Percentiles rank a stretch among this genome's conserved stretches.
Evolutionary conservation across 2,113 vertebrate genomes (phyloP).

Genomic region (Esox niger): DNA sequence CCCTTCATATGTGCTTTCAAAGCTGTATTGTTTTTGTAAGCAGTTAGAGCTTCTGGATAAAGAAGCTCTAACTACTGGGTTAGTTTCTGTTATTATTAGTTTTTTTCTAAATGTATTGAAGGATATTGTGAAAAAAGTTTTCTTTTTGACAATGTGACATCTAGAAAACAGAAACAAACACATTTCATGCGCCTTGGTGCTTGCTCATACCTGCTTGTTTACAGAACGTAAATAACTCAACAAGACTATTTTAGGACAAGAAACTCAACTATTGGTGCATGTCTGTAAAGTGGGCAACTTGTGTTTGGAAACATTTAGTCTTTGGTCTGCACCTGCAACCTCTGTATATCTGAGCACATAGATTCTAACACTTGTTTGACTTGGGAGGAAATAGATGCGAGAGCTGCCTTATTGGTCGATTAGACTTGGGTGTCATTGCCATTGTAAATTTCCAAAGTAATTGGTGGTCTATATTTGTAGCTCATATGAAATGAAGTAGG

Average conservation of each 20-base stretch:
- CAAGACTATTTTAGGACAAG: conserved; percentile 35
- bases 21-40: background rate
- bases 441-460: too few relatives aligned
- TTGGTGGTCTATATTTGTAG: too few relatives aligned
- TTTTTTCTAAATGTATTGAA: background rate
- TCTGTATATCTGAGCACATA: too few relatives aligned
- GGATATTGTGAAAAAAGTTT: background rate
- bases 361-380: too few relatives aligned
- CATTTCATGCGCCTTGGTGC: conserved; percentile 25
- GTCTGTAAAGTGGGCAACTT: conserved; percentile 24
- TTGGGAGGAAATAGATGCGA: too few relatives aligned
- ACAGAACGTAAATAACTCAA: conserved; percentile 1
- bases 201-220: conserved; percentile 9
- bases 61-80: background rate
- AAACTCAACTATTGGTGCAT: conserved; percentile 30
- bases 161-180: conserved; percentile 22
- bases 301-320: conserved; percentile 28
- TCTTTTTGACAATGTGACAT: conserved; percentile 7
- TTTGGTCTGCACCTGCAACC: too few relatives aligned
- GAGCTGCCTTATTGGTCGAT: too few relatives aligned
- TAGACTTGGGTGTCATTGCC: too few relatives aligned
- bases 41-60: too few relatives aligned
- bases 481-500: too few relatives aligned
- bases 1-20: background rate
- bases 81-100: background rate